A percentile compares a stretch with the other conserved stretches of the same genome.
Conservation (phyloP, 2,113 vertebrate genomes). For the Tragulus kanchil region DNA sequence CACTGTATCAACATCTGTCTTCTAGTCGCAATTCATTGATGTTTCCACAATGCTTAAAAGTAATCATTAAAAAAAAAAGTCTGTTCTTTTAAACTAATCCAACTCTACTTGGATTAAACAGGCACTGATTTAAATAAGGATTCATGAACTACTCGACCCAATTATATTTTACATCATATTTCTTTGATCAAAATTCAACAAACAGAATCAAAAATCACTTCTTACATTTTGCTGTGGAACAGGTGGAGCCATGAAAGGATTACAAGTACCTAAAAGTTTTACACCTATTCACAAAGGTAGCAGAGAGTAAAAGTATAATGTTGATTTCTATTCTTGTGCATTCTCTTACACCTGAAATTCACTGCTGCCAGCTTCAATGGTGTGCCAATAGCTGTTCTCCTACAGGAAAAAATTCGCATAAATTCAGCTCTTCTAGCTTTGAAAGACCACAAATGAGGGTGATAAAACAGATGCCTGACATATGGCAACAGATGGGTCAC, state of each 20-base stretch:
- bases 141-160: background rate
- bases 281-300: background rate
- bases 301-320: slow-evolving; percentile 7
- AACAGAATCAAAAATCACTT: background rate
- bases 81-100: background rate
- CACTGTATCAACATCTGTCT: background rate
- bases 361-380: slow-evolving; percentile 21
- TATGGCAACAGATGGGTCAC: slow-evolving; percentile 68
- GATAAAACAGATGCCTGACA: slow-evolving; percentile 77
- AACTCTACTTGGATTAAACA: background rate
- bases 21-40: background rate
- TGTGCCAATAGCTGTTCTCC: slow-evolving; percentile 53
- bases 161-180: background rate
- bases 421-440: slow-evolving; percentile 47
- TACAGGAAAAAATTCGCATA: slow-evolving; percentile 58
- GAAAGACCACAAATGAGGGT: slow-evolving; percentile 68
- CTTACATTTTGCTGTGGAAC: background rate
- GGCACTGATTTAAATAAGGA: background rate
- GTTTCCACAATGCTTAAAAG: background rate
- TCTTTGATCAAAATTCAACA: background rate
- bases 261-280: slow-evolving; percentile 18
- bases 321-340: slow-evolving; percentile 45
- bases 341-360: slow-evolving; percentile 39
- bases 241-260: background rate
- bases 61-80: no score